Conservation (phyloP, 2,888 invertebrate genomes). For the Plusia festucae region DNA sequence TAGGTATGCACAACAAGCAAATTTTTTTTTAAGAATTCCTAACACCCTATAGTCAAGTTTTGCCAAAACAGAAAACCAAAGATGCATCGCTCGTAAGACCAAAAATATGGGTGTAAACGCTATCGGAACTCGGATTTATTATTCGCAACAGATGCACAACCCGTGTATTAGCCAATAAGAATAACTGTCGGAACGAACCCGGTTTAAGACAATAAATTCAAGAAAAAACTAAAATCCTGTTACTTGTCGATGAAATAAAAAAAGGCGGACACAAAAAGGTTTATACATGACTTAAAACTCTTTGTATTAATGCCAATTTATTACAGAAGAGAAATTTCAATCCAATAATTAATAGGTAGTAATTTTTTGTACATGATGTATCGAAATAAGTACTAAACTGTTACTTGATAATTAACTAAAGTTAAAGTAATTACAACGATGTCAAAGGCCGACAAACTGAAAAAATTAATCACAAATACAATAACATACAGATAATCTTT, state of each 20-base stretch:
- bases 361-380: background rate
- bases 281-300: background rate
- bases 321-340: background rate
- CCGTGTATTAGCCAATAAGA: slow-evolving; percentile 1
- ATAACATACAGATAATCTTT: slow-evolving; percentile 60
- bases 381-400: slow-evolving; percentile 14
- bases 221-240: background rate
- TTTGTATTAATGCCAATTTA: background rate
- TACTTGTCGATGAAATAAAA: slow-evolving; percentile 5
- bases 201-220: slow-evolving; percentile 3
- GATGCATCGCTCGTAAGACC: background rate
- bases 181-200: background rate
- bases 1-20: no score
- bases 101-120: slow-evolving; percentile 1
- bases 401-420: slow-evolving; percentile 48
- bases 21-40: no score
- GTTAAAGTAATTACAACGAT: slow-evolving; percentile 52
- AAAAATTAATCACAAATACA: slow-evolving; percentile 71
- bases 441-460: slow-evolving; percentile 64
- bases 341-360: slow-evolving; percentile 12
- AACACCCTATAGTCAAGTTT: background rate
- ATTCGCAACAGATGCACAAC: background rate
- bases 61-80: background rate
- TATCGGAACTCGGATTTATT: background rate
- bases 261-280: slow-evolving; percentile 2